Evolutionary conservation across 2,888 invertebrate genomes (phyloP).

Genomic region (Cataglyphis albicans): DNA sequence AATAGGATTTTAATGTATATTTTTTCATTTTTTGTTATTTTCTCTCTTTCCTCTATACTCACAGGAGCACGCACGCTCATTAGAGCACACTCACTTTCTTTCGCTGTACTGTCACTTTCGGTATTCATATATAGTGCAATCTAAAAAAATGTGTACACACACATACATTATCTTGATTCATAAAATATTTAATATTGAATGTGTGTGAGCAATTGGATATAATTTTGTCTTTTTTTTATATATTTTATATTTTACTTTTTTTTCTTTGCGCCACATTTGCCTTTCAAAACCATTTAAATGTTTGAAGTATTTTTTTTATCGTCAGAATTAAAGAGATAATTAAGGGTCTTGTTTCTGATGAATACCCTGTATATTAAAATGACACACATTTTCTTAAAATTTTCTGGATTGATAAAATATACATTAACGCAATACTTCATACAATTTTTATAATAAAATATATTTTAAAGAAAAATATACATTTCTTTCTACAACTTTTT

Average conservation of each 20-base stretch:
- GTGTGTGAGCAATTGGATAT: neutral
- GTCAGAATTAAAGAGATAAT: neutral
- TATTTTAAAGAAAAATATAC: neutral
- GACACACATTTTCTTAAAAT: neutral
- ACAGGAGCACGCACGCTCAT: slow-evolving; percentile 60
- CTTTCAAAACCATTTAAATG: neutral
- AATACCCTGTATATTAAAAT: neutral
- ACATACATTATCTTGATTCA: neutral
- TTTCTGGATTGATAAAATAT: neutral
- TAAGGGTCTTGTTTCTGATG: neutral
- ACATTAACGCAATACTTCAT: neutral
- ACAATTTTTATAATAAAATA: neutral
- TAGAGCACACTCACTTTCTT: slow-evolving; percentile 60
- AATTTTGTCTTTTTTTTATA: neutral
- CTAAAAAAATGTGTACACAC: slow-evolving; percentile 35
- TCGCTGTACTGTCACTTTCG: slow-evolving; percentile 60
- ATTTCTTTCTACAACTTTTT: neutral
- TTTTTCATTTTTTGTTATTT: slow-evolving; percentile 31
- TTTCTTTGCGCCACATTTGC: no score
- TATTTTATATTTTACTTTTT: no score
- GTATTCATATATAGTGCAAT: slow-evolving; percentile 57
- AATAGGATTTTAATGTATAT: slow-evolving; percentile 54
- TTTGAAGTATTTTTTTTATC: neutral
- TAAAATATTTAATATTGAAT: slow-evolving; percentile 12
- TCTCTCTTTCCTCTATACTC: slow-evolving; percentile 52